Base-by-base conservation (phyloP, 1,140 invertebrate species). In the Nylanderia fulva region DNA sequence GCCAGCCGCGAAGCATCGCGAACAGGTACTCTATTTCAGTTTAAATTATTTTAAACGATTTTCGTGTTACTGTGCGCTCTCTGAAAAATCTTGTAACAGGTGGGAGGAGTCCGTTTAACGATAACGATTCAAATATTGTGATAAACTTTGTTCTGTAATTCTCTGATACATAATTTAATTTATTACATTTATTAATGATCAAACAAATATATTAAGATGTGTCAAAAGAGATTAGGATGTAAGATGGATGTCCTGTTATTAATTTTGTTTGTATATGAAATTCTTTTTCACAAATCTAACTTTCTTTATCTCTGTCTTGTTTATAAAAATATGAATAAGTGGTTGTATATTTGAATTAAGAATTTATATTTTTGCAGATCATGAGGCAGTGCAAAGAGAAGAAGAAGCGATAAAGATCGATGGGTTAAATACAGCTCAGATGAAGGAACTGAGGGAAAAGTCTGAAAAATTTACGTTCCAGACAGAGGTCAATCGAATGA, bases 401-500 rank as follows among this genome's bases (percentile, higher is more conserved):
- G 99, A 99, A 95, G 99, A 99, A 95, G 98, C 99, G 0, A 99
- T 99, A 86, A 98, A 99, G 92, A 94, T 99, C 18, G 99, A 99
- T 96, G 98, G 98, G 4, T 95, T 99, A 72, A 99, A 98, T 95
- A 98, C 98, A 0, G 98, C 98, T 45, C 98, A 99, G 95, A 96
- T 99, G 90, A 98, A 98, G 90, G 98, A 99, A 95, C 92, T 99
- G 9, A 95, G 98, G 64, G 98, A 99, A 27, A 98, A 97, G 93
- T 96, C 99, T 0, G 98, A 99, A 92, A 99, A 99, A 94, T 98
- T 97, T 94, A 96, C 96, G 29, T 99, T 99, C 95, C 98, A 99
- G 94, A 98, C 98, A 1, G 98, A 99, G 95, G 99, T 99, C 11
- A 99, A 99, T 95, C 97, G 99, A 42, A 99, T 99, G 98, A 99